Conservation (phyloP, 1,140 invertebrate species). For the Dendroctonus ponderosae region DNA sequence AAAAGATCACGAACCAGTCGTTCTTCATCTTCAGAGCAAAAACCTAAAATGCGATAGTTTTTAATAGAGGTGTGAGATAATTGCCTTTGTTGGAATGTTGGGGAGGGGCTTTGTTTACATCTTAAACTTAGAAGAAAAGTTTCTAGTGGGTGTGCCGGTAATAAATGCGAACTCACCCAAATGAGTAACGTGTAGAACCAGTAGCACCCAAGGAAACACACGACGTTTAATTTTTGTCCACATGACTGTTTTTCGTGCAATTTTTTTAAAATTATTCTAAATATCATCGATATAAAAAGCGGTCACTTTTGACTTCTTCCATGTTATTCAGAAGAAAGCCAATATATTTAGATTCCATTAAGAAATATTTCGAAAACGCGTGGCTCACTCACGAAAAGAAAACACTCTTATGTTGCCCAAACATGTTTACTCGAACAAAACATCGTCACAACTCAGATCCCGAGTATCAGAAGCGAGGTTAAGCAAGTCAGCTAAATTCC, state of each 20-base stretch:
- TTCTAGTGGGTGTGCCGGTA: conserved; percentile 43
- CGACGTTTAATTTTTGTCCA: conserved; percentile 39
- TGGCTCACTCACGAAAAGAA: conserved; percentile 18
- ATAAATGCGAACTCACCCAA: conserved; percentile 41
- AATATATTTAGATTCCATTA: conserved; percentile 10
- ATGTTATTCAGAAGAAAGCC: conserved; percentile 39
- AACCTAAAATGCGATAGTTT: conserved; percentile 52
- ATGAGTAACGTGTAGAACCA: conserved; percentile 42
- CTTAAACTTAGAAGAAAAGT: conserved; percentile 39
- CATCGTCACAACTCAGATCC: conserved; percentile 25
- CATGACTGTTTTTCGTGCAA: conserved; percentile 40
- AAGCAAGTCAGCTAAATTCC: conserved; percentile 40
- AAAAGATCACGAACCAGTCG: conserved; percentile 94
- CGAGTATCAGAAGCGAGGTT: conserved; percentile 11
- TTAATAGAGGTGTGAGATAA: not conserved
- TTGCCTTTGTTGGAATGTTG: conserved; percentile 46
- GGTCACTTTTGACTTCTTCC: conserved; percentile 42
- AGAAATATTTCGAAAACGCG: conserved; percentile 13
- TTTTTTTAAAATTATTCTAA: conserved; percentile 28
- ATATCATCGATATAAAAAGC: conserved; percentile 46
- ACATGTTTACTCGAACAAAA: conserved; percentile 27
- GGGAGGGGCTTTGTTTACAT: conserved; percentile 51
- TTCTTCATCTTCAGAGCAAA: conserved; percentile 85
- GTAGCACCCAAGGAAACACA: conserved; percentile 38
- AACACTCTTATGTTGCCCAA: conserved; percentile 16